A percentile compares a stretch with the other conserved stretches of the same genome.
phyloP scores from a whole-genome alignment of 2,888 invertebrate species.

The Ichneumoninae sp. region DNA sequence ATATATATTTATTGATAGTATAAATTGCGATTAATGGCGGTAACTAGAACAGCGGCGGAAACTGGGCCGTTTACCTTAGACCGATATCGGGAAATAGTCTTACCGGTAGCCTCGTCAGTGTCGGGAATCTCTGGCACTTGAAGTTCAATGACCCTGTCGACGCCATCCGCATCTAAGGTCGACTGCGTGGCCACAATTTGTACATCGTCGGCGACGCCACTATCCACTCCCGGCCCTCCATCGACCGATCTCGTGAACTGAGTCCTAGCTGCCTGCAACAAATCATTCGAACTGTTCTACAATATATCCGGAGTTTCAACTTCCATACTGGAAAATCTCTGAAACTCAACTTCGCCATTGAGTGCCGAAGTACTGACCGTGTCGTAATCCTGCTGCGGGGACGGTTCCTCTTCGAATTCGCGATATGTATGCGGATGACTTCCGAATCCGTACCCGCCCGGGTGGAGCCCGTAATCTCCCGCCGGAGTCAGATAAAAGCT shows the following conservation, averaged over 20 bases:
- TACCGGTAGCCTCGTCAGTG: conserved; percentile 31
- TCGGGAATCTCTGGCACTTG: conserved; percentile 22
- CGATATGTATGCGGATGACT: background rate
- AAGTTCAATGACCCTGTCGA: conserved; percentile 50
- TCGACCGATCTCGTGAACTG: conserved; percentile 45
- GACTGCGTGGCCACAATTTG: conserved; percentile 73
- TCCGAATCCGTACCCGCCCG: background rate
- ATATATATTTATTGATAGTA: too few relatives aligned
- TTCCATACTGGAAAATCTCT: background rate
- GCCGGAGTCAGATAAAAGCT: conserved; percentile 3
- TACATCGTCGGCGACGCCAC: conserved; percentile 30
- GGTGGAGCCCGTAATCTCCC: background rate
- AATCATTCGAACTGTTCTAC: background rate
- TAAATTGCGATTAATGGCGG: too few relatives aligned
- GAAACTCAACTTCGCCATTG: background rate
- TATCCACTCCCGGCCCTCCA: conserved; percentile 30
- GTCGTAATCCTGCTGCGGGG: background rate
- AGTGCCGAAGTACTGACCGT: background rate
- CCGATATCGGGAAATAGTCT: background rate
- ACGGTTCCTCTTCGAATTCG: background rate
- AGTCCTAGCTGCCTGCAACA: conserved; percentile 53
- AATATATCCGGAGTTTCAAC: background rate
- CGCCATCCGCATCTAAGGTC: conserved; percentile 65
- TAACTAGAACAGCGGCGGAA: too few relatives aligned
- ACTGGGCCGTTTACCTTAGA: too few relatives aligned